Conservation (phyloP, 2,888 invertebrate genomes). For the Alcis repandata region DNA sequence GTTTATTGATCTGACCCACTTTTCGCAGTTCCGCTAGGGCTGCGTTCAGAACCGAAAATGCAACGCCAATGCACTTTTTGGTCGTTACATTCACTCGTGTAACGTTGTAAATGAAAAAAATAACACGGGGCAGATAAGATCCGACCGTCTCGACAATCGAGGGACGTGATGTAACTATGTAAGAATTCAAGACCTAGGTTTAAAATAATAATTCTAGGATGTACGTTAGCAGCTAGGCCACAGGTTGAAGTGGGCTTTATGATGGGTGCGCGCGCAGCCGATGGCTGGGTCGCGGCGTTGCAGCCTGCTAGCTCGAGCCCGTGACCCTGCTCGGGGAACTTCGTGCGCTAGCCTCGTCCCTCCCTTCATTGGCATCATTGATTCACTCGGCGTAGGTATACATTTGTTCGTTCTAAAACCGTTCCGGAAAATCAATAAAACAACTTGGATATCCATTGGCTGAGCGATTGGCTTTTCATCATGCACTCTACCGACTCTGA, state of each 20-base stretch:
- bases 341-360: constrained; percentile 4
- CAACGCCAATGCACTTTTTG: constrained; percentile 32
- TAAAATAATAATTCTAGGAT: constrained; percentile 15
- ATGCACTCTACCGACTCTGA: not conserved
- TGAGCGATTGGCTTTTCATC: not conserved
- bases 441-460: too few relatives aligned
- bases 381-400: not conserved
- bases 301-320: constrained; percentile 16
- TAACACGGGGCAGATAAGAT: not conserved
- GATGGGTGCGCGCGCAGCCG: constrained; percentile 30
- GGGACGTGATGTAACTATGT: not conserved
- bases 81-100: constrained; percentile 17
- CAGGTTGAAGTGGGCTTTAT: constrained; percentile 29
- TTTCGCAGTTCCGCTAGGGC: constrained; percentile 48
- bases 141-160: not conserved
- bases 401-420: not conserved
- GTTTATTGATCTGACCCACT: constrained; percentile 66
- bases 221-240: constrained; percentile 15
- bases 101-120: constrained; percentile 1
- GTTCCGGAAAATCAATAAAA: not conserved
- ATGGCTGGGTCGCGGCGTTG: constrained; percentile 7
- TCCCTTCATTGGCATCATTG: constrained; percentile 4
- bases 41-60: constrained; percentile 30
- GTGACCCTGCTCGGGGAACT: constrained; percentile 12
- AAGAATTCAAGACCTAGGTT: constrained; percentile 11